phyloP scores from a whole-genome alignment of 2,797 vertebrate genomes.

The Spinibarbus caldwelli region DNA sequence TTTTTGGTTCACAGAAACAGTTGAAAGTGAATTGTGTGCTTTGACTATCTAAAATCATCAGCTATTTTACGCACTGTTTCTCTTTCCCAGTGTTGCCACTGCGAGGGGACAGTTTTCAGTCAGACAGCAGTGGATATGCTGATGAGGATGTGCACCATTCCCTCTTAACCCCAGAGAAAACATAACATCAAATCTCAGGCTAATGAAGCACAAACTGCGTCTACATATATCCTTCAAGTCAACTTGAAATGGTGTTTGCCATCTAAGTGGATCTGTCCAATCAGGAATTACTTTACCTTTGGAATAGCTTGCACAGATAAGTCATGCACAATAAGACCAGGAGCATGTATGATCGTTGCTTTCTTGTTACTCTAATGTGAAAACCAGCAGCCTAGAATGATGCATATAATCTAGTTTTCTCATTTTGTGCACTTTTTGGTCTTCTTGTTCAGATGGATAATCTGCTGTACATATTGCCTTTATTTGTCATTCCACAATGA shows the following conservation, averaged over 20 bases:
- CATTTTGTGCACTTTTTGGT: not conserved
- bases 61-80: not conserved
- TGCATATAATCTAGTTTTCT: not conserved
- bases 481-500: slow-evolving; percentile 45
- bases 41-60: not conserved
- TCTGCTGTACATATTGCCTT: not conserved
- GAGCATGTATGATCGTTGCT: not conserved
- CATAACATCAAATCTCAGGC: not conserved
- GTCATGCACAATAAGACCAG: not conserved
- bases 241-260: slow-evolving; percentile 15
- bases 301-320: not conserved
- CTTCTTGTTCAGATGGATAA: not conserved
- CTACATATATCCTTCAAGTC: not conserved
- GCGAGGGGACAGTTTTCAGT: slow-evolving; percentile 72
- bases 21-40: not conserved
- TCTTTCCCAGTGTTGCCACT: slow-evolving; percentile 68
- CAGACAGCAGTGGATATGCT: slow-evolving; percentile 80
- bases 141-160: slow-evolving; percentile 73
- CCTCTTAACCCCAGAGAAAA: slow-evolving; percentile 39
- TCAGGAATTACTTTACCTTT: not conserved
- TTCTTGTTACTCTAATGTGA: not conserved
- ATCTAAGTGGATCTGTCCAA: not conserved
- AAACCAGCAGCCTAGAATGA: not conserved
- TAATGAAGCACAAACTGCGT: not conserved
- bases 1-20: not conserved